Evolutionary conservation across 2,888 invertebrate species (phyloP).

Genomic region (Silvanus unidentatus): DNA sequence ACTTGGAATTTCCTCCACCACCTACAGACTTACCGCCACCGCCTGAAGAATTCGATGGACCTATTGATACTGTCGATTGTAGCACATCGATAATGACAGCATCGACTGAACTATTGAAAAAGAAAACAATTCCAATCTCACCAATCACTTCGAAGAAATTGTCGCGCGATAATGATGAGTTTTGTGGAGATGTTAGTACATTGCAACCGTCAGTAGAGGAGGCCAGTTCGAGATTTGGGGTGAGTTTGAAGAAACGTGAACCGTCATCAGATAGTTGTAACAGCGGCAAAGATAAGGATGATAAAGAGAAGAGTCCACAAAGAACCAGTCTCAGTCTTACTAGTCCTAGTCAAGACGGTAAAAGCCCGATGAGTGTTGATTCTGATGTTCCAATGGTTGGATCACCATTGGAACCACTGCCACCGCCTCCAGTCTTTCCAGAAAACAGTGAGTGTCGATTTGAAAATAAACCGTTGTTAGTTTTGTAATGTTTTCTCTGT

Average conservation of each 20-base stretch:
- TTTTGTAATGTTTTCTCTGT: not conserved
- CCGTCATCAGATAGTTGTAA: slow-evolving; percentile 55
- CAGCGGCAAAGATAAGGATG: slow-evolving; percentile 48
- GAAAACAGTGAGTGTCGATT: slow-evolving; percentile 32
- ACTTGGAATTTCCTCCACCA: slow-evolving; percentile 83
- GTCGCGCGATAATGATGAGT: slow-evolving; percentile 33
- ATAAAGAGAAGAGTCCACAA: slow-evolving; percentile 40
- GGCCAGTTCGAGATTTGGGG: slow-evolving; percentile 65
- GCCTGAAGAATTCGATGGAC: slow-evolving; percentile 55
- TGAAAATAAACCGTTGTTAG: too few species aligned
- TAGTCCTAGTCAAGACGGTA: slow-evolving; percentile 42
- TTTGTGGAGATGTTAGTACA: slow-evolving; percentile 52
- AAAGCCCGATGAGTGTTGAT: slow-evolving; percentile 43
- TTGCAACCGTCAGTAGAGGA: slow-evolving; percentile 66
- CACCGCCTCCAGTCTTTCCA: slow-evolving; percentile 40
- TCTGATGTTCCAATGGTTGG: slow-evolving; percentile 49
- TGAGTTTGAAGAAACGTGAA: slow-evolving; percentile 63
- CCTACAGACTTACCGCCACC: slow-evolving; percentile 76
- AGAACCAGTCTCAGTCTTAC: slow-evolving; percentile 43
- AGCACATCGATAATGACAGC: slow-evolving; percentile 33
- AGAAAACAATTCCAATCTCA: slow-evolving; percentile 38
- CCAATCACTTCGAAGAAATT: slow-evolving; percentile 40
- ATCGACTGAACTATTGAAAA: slow-evolving; percentile 39
- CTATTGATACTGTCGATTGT: slow-evolving; percentile 33
- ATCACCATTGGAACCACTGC: slow-evolving; percentile 46